Evolutionary conservation across 2,797 vertebrate species (phyloP), one percentile per base, ranked within the genome.

Genomic region (Manis crassicaudata): DNA sequence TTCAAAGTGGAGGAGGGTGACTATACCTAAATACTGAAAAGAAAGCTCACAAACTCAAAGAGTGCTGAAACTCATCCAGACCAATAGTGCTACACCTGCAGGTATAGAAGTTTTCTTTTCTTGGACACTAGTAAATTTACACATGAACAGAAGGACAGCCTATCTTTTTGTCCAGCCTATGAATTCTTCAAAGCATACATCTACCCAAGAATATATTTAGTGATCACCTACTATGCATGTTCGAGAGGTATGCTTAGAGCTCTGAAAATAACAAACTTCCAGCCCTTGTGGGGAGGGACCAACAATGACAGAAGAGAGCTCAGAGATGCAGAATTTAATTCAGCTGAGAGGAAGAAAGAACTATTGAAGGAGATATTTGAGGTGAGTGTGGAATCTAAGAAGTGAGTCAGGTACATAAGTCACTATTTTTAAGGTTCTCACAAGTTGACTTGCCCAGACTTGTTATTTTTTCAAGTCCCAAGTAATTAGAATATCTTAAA

Each of bases 211-310:
- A 92, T 13, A 68, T 60, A 75, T 89, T 92, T 80, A 88, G n/a
- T 63, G 4, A 92, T 85, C 35, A 85, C 37, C 43, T 52, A 62
- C 60, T 76, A 70, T 43, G 2, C 40, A 76, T 21, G 40, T 13
- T 76, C 20, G 88, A 93, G 40, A 91, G 23, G 43, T 91, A n/a
- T n/a, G 50, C 32, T 77, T 73, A 75, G 23, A 86, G 23, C 54
- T 79, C 68, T 84, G 35, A 95, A 92, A 94, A 92, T 50, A 93
- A 85, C 29, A 83, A 75, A 72, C 27, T 32, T 91, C n/a, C 40
- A 95, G 68, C 18, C 82, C 56, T 3, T 18, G 43, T 0, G 29
- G 25, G n/a, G 11, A 63, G 54, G 46, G 32, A 2, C 18, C 46
- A 80, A 90, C 23, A 86, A 82, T 54, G 58, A 88, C 50, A 70